Evolutionary conservation across 2,113 vertebrate genomes (phyloP).

Genomic region (Pelvicachromis taeniatus): DNA sequence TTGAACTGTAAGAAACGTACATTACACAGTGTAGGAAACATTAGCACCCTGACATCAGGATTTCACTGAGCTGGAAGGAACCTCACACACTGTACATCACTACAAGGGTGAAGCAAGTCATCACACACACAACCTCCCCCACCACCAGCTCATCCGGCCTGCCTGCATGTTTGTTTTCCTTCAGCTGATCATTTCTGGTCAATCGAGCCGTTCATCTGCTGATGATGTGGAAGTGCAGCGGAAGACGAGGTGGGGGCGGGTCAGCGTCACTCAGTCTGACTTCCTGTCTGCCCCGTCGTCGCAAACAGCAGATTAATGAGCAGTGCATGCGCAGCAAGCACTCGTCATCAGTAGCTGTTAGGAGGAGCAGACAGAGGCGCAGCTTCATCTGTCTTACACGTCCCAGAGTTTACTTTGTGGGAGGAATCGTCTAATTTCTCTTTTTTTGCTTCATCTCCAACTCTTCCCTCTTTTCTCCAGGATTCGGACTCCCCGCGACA

Average conservation of each 20-base stretch:
- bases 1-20: background rate
- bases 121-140: background rate
- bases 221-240: constrained; percentile 3
- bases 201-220: constrained; percentile 30
- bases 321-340: background rate
- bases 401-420: background rate
- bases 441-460: background rate
- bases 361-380: background rate
- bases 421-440: background rate
- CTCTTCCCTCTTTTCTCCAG: constrained; percentile 61
- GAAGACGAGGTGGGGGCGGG: background rate
- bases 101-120: background rate
- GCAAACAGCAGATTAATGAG: background rate
- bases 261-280: background rate
- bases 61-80: background rate
- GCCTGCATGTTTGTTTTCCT: constrained; percentile 36
- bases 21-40: background rate
- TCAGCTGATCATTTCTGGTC: constrained; percentile 25
- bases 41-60: background rate
- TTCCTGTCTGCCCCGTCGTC: background rate
- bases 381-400: background rate
- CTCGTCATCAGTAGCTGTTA: background rate
- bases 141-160: background rate
- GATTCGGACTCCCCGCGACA: constrained; percentile 97
- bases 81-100: background rate